A percentile compares a stretch with the other conserved stretches of the same genome.
Evolutionary conservation across 2,113 vertebrate genomes (phyloP).

Genomic region (Machaerirhynchus nigripectus): DNA sequence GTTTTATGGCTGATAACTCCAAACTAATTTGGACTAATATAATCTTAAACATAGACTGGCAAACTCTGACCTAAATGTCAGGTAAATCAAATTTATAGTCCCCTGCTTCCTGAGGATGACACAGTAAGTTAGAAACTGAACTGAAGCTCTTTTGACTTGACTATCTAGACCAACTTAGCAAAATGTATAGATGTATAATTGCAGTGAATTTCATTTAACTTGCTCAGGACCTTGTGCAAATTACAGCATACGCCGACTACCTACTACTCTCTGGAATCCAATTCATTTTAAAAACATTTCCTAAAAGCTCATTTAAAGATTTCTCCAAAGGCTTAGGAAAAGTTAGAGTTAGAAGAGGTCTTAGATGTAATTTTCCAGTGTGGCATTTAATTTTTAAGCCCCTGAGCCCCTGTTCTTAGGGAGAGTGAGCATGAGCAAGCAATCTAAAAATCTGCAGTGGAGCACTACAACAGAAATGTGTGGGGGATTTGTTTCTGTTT

Average conservation of each 20-base stretch:
- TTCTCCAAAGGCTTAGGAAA: neutral
- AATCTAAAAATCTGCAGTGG: neutral
- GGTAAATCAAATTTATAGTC: neutral
- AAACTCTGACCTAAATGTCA: neutral
- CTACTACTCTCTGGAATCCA: neutral
- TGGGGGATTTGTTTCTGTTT: neutral
- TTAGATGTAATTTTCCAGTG: neutral
- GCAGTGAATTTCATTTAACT: neutral
- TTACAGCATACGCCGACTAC: rapidly evolving
- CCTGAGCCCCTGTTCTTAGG: neutral
- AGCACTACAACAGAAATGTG: neutral
- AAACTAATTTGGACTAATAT: neutral
- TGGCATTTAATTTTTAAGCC: neutral
- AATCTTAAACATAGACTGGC: neutral
- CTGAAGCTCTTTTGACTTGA: neutral
- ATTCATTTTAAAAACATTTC: neutral
- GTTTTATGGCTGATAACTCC: neutral
- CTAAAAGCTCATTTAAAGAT: neutral
- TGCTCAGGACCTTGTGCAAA: neutral
- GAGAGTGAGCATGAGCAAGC: neutral
- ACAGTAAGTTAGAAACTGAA: neutral
- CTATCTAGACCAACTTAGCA: neutral
- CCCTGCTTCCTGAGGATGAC: neutral
- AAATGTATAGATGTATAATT: neutral
- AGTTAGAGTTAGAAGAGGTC: neutral